Evolutionary conservation across 2,113 vertebrate genomes (phyloP), one percentile per base, ranked within the genome.

Genomic region (Rhynchomys soricoides): DNA sequence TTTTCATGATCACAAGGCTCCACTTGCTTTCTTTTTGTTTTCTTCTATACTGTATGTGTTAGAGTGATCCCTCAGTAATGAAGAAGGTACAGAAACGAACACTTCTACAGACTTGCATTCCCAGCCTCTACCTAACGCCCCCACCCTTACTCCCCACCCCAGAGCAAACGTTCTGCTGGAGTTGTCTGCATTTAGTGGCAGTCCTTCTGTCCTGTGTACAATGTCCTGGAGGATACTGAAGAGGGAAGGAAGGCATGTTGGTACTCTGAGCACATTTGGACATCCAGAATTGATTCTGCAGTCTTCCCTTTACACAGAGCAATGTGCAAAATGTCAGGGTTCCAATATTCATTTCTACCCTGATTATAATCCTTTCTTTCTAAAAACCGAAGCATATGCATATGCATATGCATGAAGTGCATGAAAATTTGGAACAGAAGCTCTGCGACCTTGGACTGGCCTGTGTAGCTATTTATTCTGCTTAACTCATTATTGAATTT

Each of bases 361-460:
- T 98, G 98, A 98, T 98, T 98, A 97, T 97, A 98, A 98, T 98
- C 98, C 98, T 98, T 98, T 98, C 98, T 98, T 98, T 96, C 98
- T 97, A 97, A 97, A 98, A 97, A 96, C 97, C 88, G 98, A 98
- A 97, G 94, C 98, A 98, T 98, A 98, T 98, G 98, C 74, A 88
- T 95, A 98, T 98, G 95, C 98, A 98, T 98, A 98, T 98, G 98
- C 96, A 98, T 98, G 98, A 98, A 97, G 97, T 95, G 94, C 97
- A 98, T 97, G 98, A 96, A 97, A 98, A 98, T 97, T 97, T 98
- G 98, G 97, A 98, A 98, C 98, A 98, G 98, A 98, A 98, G 98
- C 97, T 98, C 97, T 95, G 97, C 98, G 98, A 98, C 98, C 98
- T 98, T 98, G 98, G 97, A 98, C 98, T 98, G 98, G 98, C 98